These are phyloP conservation scores for Eristalis pertinax DNA, from an alignment of 2,888 invertebrate species.

Conservation along the genomic window DNA sequence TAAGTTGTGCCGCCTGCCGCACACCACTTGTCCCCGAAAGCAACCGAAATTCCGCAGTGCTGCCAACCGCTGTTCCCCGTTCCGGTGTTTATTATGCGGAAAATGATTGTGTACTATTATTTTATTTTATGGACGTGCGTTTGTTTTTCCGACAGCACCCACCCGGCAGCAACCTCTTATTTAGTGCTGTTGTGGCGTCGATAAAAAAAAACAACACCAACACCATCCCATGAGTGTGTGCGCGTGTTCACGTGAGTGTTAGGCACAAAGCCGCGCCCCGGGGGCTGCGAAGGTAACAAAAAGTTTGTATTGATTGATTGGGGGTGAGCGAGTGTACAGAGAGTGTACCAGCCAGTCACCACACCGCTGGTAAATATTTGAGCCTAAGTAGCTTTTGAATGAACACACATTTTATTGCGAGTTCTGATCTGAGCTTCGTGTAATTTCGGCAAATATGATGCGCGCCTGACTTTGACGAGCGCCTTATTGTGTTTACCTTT, in stretches of 20 bases:
- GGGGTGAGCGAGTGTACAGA: slow-evolving; percentile 20
- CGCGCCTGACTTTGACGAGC: not conserved
- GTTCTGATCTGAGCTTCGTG: slow-evolving; percentile 31
- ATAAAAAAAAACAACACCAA: slow-evolving; percentile 2
- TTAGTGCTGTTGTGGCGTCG: slow-evolving; percentile 32
- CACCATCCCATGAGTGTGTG: not conserved
- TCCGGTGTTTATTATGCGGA: slow-evolving; percentile 39
- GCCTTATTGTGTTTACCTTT: not conserved
- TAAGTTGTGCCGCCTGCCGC: not conserved
- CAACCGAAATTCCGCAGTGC: not conserved
- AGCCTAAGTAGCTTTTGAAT: slow-evolving; percentile 21
- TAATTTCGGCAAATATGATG: slow-evolving; percentile 7
- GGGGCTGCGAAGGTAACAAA: not conserved
- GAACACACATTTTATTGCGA: slow-evolving; percentile 28
- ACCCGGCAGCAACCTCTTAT: slow-evolving; percentile 15
- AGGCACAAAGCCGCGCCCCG: not conserved
- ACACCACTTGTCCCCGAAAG: not conserved
- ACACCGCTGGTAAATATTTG: slow-evolving; percentile 37
- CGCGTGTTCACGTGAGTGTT: not conserved
- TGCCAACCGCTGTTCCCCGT: not conserved
- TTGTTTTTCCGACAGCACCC: slow-evolving; percentile 29
- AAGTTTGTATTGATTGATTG: slow-evolving; percentile 50
- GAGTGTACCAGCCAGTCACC: slow-evolving; percentile 1
- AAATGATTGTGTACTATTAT: slow-evolving; percentile 46
- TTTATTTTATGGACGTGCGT: slow-evolving; percentile 42